These are phyloP conservation scores for Glossophaga mutica DNA, from an alignment of 2,797 vertebrate species.

Conservation along the genomic window DNA sequence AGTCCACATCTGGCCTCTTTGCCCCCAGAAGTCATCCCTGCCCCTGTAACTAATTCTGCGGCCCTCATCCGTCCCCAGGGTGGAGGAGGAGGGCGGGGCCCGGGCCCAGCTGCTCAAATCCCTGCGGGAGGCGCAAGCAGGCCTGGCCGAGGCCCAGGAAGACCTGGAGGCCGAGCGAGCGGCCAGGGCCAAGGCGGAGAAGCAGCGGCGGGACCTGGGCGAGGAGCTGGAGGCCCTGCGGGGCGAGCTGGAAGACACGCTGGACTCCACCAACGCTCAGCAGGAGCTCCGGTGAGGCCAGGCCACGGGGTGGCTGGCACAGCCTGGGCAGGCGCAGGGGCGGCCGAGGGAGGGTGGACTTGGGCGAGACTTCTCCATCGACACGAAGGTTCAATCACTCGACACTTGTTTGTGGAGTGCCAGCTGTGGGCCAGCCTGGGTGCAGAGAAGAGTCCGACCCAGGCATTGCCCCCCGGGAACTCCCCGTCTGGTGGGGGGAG, in stretches of 20 bases:
- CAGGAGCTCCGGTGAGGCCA: conserved; percentile 89
- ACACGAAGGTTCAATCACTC: background rate
- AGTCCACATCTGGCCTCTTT: background rate
- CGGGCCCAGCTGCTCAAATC: conserved; percentile 87
- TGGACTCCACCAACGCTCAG: conserved; percentile 92
- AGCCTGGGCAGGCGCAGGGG: fast-evolving
- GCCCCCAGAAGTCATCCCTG: background rate
- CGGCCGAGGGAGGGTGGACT: fast-evolving
- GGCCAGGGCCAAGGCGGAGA: conserved; percentile 90
- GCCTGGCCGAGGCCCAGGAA: conserved; percentile 91
- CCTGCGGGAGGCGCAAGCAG: conserved; percentile 89
- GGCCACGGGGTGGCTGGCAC: fast-evolving
- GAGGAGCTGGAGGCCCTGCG: conserved; percentile 93
- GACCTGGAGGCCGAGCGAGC: conserved; percentile 90
- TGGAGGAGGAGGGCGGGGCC: conserved; percentile 88
- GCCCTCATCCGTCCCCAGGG: conserved; percentile 73
- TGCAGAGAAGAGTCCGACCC: background rate
- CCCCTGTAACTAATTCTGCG: background rate
- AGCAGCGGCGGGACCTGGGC: conserved; percentile 90
- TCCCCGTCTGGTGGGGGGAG: background rate
- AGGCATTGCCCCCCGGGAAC: background rate
- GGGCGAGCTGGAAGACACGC: conserved; percentile 91
- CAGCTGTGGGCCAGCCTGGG: background rate
- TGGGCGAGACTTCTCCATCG: background rate
- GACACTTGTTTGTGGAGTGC: fast-evolving